Evolutionary conservation across 2,113 vertebrate species (phyloP), one percentile per base, ranked within the genome.

Genomic region (Calyptommatus sinebrachiatus): DNA sequence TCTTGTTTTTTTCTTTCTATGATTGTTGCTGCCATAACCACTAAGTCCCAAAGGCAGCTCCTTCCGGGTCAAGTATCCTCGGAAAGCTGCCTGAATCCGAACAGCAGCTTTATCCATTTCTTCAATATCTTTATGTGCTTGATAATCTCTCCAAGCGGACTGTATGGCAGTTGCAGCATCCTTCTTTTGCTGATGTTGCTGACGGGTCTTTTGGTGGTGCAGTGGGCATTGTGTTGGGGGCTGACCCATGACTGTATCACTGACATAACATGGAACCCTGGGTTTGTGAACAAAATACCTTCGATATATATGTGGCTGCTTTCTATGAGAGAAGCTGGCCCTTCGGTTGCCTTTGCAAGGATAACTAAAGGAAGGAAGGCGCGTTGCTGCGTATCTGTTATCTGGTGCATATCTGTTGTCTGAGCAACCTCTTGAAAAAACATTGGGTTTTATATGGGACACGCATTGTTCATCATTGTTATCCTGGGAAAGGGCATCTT

Each of bases 221-320:
- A 31, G 21, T 2, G 0, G 0, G 26, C 16, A 26, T 8, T 67
- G 22, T 1, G 2, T 8, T 8, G 9, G 3, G 4, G 0, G 8
- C 1, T 60, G 3, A 5, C 48, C 20, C 63, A 29, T 31, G 77
- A 7, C 48, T 1, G n/a, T 0, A 29, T n/a, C 0, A n/a, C 48
- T 9, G 53, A 69, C 3, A 62, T 80, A 71, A 77, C 24, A 6
- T 22, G 2, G 14, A 4, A 66, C 24, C 29, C 10, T 8, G 29
- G 5, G 45, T 10, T 57, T 26, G 22, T 2, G 29, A 53, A 20
- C 21, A 8, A 45, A 11, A 45, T 28, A 24, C n/a, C 3, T 20
- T 66, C 31, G 63, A 18, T 0, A 5, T 41, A 26, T 8, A 6
- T 48, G 75, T 3, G 22, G 78, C 7, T 31, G 77, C 8, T 0